Evolutionary conservation across 92 coral and sea anemone genomes (phyloP).

Genomic region (Galaxea fascicularis): DNA sequence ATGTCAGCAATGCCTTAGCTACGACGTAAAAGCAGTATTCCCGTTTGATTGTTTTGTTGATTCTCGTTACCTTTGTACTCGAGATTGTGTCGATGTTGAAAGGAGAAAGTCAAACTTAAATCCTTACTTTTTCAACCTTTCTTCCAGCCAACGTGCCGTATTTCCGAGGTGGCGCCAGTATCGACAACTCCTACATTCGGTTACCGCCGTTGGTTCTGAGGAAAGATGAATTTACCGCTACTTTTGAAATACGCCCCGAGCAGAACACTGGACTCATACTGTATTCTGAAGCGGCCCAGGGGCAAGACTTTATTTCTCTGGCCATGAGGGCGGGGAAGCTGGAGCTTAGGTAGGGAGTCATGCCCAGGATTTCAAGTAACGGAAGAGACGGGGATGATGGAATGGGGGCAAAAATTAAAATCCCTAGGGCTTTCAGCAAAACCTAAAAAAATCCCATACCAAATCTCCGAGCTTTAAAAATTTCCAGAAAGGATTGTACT

Average conservation of each 20-base stretch:
- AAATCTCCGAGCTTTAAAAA: too few species aligned
- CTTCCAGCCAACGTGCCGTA: conserved; percentile 50
- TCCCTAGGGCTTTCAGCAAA: too few species aligned
- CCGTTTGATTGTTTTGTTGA: too few species aligned
- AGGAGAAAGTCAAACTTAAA: not conserved
- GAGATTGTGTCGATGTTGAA: not conserved
- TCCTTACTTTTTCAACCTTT: not conserved
- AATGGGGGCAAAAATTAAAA: too few species aligned
- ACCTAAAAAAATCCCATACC: too few species aligned
- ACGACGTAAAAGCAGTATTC: too few species aligned
- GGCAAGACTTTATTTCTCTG: conserved; percentile 58
- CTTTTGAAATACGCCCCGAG: conserved; percentile 58
- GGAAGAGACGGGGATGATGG: not conserved
- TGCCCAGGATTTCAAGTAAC: not conserved
- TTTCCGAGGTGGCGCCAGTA: conserved; percentile 28
- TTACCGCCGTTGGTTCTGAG: conserved; percentile 8
- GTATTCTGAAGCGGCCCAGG: conserved; percentile 38
- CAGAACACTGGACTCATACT: conserved; percentile 49
- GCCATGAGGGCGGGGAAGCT: conserved; percentile 63
- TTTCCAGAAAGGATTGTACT: too few species aligned
- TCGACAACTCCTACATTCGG: conserved; percentile 42
- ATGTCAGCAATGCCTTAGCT: not conserved
- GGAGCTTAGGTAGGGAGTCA: conserved; percentile 54
- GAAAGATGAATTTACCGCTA: conserved; percentile 18
- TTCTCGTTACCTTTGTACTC: not conserved